A percentile compares a stretch with the other conserved stretches of the same genome.
phyloP scores from a whole-genome alignment of 2,113 vertebrate genomes.

The Archilochus colubris region DNA sequence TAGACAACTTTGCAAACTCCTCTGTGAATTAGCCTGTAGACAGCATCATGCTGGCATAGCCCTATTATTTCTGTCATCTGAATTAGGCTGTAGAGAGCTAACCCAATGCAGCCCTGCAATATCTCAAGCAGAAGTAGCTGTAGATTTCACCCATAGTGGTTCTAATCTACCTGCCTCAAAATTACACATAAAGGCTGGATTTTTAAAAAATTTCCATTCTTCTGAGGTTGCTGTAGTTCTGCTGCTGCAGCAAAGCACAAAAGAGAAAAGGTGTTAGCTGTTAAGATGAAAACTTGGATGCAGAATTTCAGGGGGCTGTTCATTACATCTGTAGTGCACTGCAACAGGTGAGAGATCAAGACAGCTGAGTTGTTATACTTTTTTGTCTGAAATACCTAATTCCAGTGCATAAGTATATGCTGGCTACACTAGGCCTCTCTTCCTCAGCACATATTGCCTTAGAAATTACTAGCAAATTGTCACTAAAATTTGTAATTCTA shows the following conservation, averaged over 20 bases:
- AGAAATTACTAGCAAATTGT: constrained; percentile 17
- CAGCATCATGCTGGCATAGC: background rate
- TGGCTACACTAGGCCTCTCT: background rate
- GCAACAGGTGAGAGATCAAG: background rate
- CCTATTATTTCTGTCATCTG: background rate
- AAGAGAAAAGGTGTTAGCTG: background rate
- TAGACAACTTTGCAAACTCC: background rate
- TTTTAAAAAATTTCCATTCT: background rate
- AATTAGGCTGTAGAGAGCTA: background rate
- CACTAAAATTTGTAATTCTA: constrained; percentile 17
- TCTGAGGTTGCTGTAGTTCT: background rate
- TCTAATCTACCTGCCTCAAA: background rate
- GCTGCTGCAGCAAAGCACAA: background rate
- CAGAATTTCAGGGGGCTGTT: background rate
- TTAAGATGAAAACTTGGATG: background rate
- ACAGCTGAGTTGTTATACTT: background rate
- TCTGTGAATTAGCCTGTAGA: background rate
- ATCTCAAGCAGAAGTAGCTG: background rate
- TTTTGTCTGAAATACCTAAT: background rate
- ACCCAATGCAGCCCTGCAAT: background rate
- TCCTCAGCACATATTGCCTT: background rate
- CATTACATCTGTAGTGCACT: background rate
- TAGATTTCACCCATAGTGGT: background rate
- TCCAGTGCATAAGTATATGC: background rate
- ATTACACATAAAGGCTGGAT: background rate